Evolutionary conservation across 2,797 vertebrate species (phyloP).

Genomic region (Oreortyx pictus): DNA sequence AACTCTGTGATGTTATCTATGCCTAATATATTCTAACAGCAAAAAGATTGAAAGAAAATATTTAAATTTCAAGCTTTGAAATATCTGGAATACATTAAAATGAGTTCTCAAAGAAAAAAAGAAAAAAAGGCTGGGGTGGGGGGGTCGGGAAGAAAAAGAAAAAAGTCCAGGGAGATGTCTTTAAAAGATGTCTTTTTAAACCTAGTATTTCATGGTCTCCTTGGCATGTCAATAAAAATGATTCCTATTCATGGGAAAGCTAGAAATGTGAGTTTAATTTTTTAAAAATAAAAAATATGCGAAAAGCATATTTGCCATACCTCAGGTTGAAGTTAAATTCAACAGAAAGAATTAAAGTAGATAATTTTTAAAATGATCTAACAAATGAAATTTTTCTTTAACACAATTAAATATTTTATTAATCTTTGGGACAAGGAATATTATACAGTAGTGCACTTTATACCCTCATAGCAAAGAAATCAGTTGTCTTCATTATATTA

Average conservation of each 20-base stretch:
- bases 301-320: neutral
- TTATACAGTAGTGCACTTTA: neutral
- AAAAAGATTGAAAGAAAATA: neutral
- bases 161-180: neutral
- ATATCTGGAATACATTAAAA: neutral
- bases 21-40: neutral
- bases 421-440: neutral
- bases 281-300: neutral
- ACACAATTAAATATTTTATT: neutral
- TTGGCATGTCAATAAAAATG: neutral
- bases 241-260: neutral
- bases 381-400: neutral
- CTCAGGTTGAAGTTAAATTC: neutral
- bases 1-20: neutral
- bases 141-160: neutral
- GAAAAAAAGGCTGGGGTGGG: neutral
- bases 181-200: neutral
- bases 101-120: neutral
- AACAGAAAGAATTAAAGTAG: neutral
- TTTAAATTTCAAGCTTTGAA: slow-evolving; percentile 5
- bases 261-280: neutral
- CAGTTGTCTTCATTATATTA: neutral
- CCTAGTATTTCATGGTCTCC: neutral
- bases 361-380: neutral
- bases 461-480: neutral